Evolutionary conservation across 2,113 vertebrate genomes (phyloP).

Genomic region (Erinaceus europaeus): DNA sequence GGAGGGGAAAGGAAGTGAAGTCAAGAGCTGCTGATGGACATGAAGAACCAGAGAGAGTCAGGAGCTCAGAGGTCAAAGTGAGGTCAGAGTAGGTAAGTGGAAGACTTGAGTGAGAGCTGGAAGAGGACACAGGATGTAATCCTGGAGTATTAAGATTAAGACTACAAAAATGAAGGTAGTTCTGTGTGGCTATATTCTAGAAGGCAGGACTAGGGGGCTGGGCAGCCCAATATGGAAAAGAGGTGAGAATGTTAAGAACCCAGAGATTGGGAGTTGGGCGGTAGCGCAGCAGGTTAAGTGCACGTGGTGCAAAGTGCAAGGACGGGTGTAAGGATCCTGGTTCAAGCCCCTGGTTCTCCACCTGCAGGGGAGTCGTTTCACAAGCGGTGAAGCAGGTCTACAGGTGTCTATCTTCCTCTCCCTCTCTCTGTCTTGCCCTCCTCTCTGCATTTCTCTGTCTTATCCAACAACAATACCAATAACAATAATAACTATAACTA

Average conservation of each 20-base stretch:
- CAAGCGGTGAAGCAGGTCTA: too few species aligned
- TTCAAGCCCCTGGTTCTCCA: too few species aligned
- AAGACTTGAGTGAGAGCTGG: neutral
- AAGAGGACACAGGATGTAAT: neutral
- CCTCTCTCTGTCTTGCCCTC: too few species aligned
- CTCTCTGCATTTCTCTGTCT: too few species aligned
- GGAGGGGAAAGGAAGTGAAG: neutral
- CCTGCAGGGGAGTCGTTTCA: too few species aligned
- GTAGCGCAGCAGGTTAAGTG: too few species aligned
- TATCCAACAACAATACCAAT: too few species aligned
- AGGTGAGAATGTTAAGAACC: neutral
- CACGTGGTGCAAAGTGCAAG: too few species aligned
- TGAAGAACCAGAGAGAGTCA: neutral
- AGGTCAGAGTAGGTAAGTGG: neutral
- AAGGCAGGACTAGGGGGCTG: neutral
- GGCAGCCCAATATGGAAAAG: neutral
- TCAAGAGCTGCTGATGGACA: neutral
- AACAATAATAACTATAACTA: too few species aligned
- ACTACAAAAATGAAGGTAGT: neutral
- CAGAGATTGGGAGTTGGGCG: too few species aligned
- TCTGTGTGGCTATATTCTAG: neutral
- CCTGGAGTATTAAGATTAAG: neutral
- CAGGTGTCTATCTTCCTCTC: too few species aligned
- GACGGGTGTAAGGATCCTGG: too few species aligned
- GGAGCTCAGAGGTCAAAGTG: neutral